Conservation (phyloP, 2,888 invertebrate species). For the Cephus nigrinus region DNA sequence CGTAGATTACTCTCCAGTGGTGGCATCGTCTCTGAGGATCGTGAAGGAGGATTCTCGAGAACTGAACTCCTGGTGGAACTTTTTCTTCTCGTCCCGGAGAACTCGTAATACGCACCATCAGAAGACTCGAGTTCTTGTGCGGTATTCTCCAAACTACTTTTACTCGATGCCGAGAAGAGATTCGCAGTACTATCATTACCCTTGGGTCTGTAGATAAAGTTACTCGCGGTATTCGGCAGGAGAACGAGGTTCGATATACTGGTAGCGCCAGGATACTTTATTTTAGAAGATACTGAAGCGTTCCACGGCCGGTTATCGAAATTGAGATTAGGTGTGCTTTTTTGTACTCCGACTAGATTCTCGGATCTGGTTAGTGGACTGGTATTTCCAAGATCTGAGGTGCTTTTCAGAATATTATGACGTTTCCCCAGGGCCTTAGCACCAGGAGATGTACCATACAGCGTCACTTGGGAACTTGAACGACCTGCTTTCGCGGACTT, state of each 20-base stretch:
- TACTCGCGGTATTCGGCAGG: constrained; percentile 51
- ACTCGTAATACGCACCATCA: background rate
- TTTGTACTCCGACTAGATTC: constrained; percentile 42
- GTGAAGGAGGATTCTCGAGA: background rate
- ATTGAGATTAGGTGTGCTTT: constrained; percentile 51
- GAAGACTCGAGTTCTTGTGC: background rate
- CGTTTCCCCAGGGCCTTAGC: constrained; percentile 38
- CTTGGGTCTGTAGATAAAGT: constrained; percentile 49
- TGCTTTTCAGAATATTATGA: constrained; percentile 38
- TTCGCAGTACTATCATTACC: constrained; percentile 49
- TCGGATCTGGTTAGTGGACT: constrained; percentile 36
- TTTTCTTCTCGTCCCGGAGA: background rate
- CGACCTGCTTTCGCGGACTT: constrained; percentile 39
- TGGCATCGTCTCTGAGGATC: constrained; percentile 15
- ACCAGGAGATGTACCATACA: constrained; percentile 46
- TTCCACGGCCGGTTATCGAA: constrained; percentile 35
- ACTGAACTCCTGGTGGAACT: background rate
- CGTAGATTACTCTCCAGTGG: constrained; percentile 46
- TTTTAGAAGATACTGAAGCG: constrained; percentile 24
- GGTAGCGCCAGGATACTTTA: constrained; percentile 30
- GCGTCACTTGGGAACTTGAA: constrained; percentile 46
- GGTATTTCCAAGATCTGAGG: constrained; percentile 40
- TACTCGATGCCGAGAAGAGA: constrained; percentile 46
- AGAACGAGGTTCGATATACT: constrained; percentile 40
- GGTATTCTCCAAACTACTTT: constrained; percentile 34